These are phyloP conservation scores for Neoseiulus cucumeris DNA, from an alignment of 1,140 invertebrate genomes.

Conservation along the genomic window DNA sequence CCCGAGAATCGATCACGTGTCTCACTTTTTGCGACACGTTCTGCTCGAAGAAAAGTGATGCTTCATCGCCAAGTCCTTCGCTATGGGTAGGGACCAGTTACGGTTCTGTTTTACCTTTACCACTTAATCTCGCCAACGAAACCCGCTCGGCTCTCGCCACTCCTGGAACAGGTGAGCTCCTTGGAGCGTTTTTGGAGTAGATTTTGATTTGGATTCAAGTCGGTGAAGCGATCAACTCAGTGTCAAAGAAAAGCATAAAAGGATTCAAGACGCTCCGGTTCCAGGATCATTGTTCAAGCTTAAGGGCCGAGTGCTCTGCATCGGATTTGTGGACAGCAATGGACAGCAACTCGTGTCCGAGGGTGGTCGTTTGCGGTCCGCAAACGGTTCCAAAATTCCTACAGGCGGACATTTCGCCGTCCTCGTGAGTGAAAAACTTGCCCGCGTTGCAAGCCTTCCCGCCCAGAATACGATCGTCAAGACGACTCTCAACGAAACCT, in stretches of 20 bases:
- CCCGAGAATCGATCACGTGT: constrained; percentile 82
- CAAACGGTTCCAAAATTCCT: not conserved
- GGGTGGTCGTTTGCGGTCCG: not conserved
- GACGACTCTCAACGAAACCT: constrained; percentile 46
- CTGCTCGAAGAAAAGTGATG: constrained; percentile 68
- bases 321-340: constrained; percentile 85
- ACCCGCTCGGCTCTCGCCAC: constrained; percentile 69
- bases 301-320: constrained; percentile 73
- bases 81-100: constrained; percentile 88
- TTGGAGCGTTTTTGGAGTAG: constrained; percentile 15
- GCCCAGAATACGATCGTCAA: constrained; percentile 45
- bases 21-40: constrained; percentile 88
- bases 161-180: constrained; percentile 49
- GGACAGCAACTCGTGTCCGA: constrained; percentile 35
- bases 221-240: no score
- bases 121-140: constrained; percentile 51
- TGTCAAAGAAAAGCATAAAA: no score
- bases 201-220: no score
- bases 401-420: constrained; percentile 59
- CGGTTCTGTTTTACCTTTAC: constrained; percentile 77
- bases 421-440: constrained; percentile 81
- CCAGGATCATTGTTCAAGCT: constrained; percentile 77
- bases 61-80: constrained; percentile 50
- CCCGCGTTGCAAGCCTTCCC: constrained; percentile 73
- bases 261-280: constrained; percentile 10